Evolutionary conservation across 1,140 invertebrate species (phyloP).

Genomic region (Pseudobourletiella spinata): DNA sequence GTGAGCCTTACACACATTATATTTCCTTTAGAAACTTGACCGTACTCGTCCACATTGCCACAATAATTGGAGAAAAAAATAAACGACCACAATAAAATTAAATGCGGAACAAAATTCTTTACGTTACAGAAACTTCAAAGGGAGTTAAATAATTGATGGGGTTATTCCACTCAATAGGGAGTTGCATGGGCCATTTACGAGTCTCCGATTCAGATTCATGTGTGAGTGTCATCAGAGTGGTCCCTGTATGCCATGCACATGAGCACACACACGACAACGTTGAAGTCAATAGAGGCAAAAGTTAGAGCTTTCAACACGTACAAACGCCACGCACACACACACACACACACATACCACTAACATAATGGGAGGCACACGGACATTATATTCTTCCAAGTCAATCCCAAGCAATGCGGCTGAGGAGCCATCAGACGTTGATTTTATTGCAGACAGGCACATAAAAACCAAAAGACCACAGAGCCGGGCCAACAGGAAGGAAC

Average conservation of each 20-base stretch:
- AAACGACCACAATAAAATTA: conserved; percentile 22
- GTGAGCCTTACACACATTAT: neutral
- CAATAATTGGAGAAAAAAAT: conserved; percentile 7
- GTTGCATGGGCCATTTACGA: too few species aligned
- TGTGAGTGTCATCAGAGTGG: too few species aligned
- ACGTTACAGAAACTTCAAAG: neutral
- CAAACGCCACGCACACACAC: neutral
- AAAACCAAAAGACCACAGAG: too few species aligned
- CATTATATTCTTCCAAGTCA: too few species aligned
- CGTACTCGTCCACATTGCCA: neutral
- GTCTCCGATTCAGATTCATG: too few species aligned
- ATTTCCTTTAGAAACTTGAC: neutral
- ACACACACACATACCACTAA: neutral
- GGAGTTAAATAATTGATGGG: conserved; percentile 24
- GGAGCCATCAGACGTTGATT: too few species aligned
- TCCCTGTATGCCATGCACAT: neutral
- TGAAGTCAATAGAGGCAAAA: neutral
- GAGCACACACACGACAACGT: neutral
- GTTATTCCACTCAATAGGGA: conserved; percentile 16
- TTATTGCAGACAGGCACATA: too few species aligned
- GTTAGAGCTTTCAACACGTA: neutral
- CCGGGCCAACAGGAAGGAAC: too few species aligned
- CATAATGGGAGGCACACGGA: too few species aligned
- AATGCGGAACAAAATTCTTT: conserved; percentile 10
- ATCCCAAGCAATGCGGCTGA: too few species aligned